Conservation (phyloP, 2,888 invertebrate genomes). For the Lissonota sp. region DNA sequence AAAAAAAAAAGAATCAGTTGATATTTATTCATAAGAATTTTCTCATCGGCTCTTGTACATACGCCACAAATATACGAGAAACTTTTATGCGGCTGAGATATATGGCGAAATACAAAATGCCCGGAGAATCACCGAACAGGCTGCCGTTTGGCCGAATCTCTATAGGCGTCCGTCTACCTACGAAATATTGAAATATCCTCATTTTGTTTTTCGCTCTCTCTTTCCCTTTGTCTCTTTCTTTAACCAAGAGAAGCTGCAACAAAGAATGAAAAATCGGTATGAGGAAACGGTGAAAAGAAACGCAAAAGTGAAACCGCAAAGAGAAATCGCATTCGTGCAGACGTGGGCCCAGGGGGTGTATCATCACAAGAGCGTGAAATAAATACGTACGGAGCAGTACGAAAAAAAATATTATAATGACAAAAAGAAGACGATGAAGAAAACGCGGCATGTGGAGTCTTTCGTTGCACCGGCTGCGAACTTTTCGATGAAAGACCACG, state of each 20-base stretch:
- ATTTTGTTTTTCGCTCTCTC: slow-evolving; percentile 13
- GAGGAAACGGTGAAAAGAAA: not conserved
- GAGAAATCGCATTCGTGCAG: slow-evolving; percentile 43
- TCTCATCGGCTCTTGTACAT: slow-evolving; percentile 66
- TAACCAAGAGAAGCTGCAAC: not conserved
- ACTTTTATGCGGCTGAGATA: not conserved
- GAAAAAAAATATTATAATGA: slow-evolving; percentile 45
- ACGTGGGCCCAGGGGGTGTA: slow-evolving; percentile 22
- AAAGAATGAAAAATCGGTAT: slow-evolving; percentile 1
- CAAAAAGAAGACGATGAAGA: slow-evolving; percentile 31
- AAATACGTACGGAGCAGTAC: slow-evolving; percentile 42
- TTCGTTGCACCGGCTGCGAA: slow-evolving; percentile 54
- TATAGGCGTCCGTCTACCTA: slow-evolving; percentile 42
- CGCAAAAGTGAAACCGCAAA: slow-evolving; percentile 5
- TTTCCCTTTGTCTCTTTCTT: not conserved
- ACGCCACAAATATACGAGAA: slow-evolving; percentile 27
- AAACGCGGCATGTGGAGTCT: slow-evolving; percentile 54
- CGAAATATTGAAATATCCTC: slow-evolving; percentile 17
- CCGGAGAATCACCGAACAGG: slow-evolving; percentile 74
- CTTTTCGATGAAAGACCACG: slow-evolving; percentile 32
- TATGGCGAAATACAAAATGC: slow-evolving; percentile 71
- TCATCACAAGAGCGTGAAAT: slow-evolving; percentile 58
- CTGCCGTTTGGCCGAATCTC: slow-evolving; percentile 72
- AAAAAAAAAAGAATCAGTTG: slow-evolving; percentile 75
- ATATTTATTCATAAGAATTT: slow-evolving; percentile 79